These are phyloP conservation scores for Trissolcus brochymenae DNA, from an alignment of 2,888 invertebrate genomes.

Conservation along the genomic window DNA sequence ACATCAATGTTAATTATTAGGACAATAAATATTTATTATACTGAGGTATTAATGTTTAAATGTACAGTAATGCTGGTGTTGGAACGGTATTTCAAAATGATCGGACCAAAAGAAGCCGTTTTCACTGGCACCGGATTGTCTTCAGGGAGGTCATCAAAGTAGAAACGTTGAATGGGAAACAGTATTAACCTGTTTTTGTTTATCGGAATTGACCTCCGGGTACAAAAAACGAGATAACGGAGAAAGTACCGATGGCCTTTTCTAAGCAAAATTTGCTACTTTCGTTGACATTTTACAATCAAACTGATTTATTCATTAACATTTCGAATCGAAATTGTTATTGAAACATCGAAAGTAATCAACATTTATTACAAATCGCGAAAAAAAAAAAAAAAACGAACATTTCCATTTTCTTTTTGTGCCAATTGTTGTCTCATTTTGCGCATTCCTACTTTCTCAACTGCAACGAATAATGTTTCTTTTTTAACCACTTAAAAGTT, in stretches of 20 bases:
- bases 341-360: no score
- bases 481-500: no score
- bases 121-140: slow-evolving; percentile 2
- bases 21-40: slow-evolving; percentile 41
- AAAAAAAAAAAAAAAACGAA: no score
- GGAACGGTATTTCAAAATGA: slow-evolving; percentile 10
- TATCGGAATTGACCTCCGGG: slow-evolving; percentile 4
- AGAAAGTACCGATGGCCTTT: slow-evolving; percentile 10
- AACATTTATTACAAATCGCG: no score
- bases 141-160: slow-evolving; percentile 2
- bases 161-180: background rate
- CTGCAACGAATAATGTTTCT: no score
- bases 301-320: background rate
- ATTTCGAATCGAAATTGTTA: no score
- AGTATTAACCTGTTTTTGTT: slow-evolving; percentile 6
- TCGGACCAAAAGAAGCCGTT: slow-evolving; percentile 27
- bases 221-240: slow-evolving; percentile 2
- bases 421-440: no score
- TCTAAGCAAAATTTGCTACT: slow-evolving; percentile 2
- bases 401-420: no score
- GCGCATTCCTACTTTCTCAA: no score
- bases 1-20: background rate
- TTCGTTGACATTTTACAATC: slow-evolving; percentile 6
- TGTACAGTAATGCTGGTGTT: slow-evolving; percentile 3
- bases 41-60: slow-evolving; percentile 40